A percentile compares a stretch with the other conserved stretches of the same genome.
Conservation (phyloP, 1,140 invertebrate species). For the Trialeurodes vaporariorum region DNA sequence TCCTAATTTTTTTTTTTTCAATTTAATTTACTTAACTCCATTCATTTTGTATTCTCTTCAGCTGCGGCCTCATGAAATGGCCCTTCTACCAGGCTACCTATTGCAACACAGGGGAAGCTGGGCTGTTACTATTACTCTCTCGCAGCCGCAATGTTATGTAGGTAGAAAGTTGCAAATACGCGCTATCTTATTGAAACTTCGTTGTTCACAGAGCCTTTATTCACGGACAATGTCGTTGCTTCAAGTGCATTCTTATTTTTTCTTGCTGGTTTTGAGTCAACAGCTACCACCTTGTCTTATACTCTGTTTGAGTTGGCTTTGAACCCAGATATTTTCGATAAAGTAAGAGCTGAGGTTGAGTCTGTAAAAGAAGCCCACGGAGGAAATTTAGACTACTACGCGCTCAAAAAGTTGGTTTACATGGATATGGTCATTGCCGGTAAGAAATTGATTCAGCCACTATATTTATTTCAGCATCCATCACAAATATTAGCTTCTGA, state of each 20-base stretch:
- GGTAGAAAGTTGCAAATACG: neutral
- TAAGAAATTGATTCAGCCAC: neutral
- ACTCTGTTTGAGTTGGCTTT: conserved; percentile 28
- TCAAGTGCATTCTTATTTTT: conserved; percentile 40
- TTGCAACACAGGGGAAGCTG: neutral
- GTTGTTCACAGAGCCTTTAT: neutral
- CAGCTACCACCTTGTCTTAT: conserved; percentile 26
- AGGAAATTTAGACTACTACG: conserved; percentile 38
- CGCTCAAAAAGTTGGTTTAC: conserved; percentile 37
- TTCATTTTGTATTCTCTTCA: no score
- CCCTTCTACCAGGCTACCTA: no score
- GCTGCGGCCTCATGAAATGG: no score
- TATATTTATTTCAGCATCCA: neutral
- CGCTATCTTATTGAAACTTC: neutral
- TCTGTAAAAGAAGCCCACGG: conserved; percentile 30
- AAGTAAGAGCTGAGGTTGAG: conserved; percentile 23
- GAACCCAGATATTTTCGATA: conserved; percentile 27
- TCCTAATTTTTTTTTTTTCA: no score
- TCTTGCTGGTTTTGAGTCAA: conserved; percentile 35
- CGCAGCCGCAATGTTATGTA: neutral
- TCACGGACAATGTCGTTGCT: conserved; percentile 49
- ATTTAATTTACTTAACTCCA: no score
- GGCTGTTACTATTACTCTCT: no score
- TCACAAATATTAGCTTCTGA: no score
- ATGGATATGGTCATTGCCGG: conserved; percentile 39